phyloP scores from a whole-genome alignment of 2,113 vertebrate genomes.

The Charadrius vociferus region DNA sequence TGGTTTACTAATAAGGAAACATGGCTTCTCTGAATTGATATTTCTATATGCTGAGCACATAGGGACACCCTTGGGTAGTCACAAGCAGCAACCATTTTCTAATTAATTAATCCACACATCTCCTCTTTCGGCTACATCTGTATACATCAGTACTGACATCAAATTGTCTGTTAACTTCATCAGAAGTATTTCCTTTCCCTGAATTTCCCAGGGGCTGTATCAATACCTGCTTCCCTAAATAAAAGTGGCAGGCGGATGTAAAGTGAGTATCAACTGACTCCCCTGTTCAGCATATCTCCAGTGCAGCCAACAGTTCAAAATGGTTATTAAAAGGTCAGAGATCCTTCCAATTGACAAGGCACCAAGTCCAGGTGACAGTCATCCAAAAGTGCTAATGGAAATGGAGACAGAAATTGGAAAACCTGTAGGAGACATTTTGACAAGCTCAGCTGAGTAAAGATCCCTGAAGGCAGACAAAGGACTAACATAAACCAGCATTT shows the following conservation, averaged over 20 bases:
- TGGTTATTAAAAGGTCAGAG: conserved; percentile 39
- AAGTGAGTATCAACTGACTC: background rate
- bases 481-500: background rate
- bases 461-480: conserved; percentile 1
- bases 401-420: conserved; percentile 56
- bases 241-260: conserved; percentile 26
- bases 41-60: conserved; percentile 10
- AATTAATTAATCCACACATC: conserved; percentile 60
- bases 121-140: conserved; percentile 26
- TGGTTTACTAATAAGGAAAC: background rate
- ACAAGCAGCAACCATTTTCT: conserved; percentile 48
- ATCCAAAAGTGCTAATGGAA: conserved; percentile 62
- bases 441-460: conserved; percentile 19
- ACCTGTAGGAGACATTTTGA: conserved; percentile 44
- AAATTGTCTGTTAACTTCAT: conserved; percentile 63
- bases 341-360: conserved; percentile 35
- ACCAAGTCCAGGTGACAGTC: conserved; percentile 39
- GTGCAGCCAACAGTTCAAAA: conserved; percentile 20
- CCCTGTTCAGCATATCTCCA: background rate
- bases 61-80: conserved; percentile 1
- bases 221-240: conserved; percentile 41
- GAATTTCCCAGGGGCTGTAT: conserved; percentile 48
- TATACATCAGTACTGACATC: conserved; percentile 43
- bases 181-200: conserved; percentile 50
- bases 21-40: background rate